These are phyloP conservation scores for Chrosomus eos DNA, from an alignment of 2,797 vertebrate genomes.

Conservation along the genomic window DNA sequence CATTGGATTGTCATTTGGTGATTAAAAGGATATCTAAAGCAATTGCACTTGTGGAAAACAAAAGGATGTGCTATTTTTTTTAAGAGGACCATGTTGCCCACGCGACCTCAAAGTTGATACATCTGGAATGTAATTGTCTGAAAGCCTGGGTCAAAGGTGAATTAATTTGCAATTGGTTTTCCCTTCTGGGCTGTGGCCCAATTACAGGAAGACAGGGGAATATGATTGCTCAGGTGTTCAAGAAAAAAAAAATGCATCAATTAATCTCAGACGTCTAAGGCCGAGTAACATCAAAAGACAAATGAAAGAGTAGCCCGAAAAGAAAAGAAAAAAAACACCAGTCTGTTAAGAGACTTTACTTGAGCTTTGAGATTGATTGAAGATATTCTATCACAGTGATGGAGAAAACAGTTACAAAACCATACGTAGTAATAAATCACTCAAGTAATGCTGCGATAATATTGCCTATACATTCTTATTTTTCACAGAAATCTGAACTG, in stretches of 20 bases:
- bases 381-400: background rate
- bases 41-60: background rate
- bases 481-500: background rate
- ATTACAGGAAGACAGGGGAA: slow-evolving; percentile 58
- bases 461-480: background rate
- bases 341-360: slow-evolving; percentile 20
- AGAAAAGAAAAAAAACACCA: background rate
- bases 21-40: background rate
- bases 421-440: background rate
- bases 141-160: slow-evolving; percentile 42
- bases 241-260: slow-evolving; percentile 54
- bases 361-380: slow-evolving; percentile 5
- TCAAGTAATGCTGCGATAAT: background rate
- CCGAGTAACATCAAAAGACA: slow-evolving; percentile 25
- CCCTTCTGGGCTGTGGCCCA: slow-evolving; percentile 62
- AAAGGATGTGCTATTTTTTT: background rate
- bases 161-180: slow-evolving; percentile 54
- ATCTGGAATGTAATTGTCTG: slow-evolving; percentile 60
- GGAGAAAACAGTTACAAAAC: background rate
- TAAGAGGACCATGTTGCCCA: background rate
- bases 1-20: background rate
- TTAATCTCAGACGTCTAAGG: slow-evolving; percentile 30
- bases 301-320: slow-evolving; percentile 3
- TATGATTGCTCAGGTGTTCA: slow-evolving; percentile 69
- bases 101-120: slow-evolving; percentile 68